Conservation (phyloP, 2,113 vertebrate species). For the Pipra filicauda region DNA sequence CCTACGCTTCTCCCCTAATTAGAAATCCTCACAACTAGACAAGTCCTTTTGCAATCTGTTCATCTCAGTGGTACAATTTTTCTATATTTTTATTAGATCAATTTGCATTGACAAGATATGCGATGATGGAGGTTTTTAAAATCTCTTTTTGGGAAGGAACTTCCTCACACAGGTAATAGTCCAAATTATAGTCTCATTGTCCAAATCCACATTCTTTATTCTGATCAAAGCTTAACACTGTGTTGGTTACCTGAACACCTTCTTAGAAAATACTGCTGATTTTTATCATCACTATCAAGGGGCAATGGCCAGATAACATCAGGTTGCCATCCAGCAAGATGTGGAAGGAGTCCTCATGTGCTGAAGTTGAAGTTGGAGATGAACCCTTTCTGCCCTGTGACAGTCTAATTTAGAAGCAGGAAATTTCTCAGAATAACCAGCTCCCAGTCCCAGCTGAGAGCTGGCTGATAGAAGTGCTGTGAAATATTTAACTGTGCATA, state of each 20-base stretch:
- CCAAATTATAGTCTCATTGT: background rate
- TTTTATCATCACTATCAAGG: background rate
- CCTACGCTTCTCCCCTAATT: background rate
- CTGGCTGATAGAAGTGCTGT: slow-evolving; percentile 38
- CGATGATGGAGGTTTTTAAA: background rate
- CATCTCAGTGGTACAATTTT: background rate
- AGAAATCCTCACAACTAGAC: background rate
- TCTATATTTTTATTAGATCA: background rate
- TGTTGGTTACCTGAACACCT: background rate
- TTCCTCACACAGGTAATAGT: background rate
- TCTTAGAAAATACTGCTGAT: background rate
- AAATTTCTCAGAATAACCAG: slow-evolving; percentile 55
- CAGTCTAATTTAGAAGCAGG: slow-evolving; percentile 46
- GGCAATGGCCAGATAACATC: background rate
- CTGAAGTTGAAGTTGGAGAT: background rate
- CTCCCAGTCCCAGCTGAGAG: slow-evolving; percentile 8
- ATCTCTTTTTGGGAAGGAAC: background rate
- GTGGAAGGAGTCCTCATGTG: background rate
- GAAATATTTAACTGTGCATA: slow-evolving; percentile 20
- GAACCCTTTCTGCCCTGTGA: background rate
- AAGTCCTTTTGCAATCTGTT: background rate
- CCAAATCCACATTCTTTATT: background rate
- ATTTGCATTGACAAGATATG: background rate
- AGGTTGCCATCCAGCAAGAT: background rate
- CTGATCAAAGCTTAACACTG: background rate